Evolutionary conservation across 1,140 invertebrate genomes (phyloP), one percentile per base, ranked within the genome.

Genomic region (Callitettix versicolor): DNA sequence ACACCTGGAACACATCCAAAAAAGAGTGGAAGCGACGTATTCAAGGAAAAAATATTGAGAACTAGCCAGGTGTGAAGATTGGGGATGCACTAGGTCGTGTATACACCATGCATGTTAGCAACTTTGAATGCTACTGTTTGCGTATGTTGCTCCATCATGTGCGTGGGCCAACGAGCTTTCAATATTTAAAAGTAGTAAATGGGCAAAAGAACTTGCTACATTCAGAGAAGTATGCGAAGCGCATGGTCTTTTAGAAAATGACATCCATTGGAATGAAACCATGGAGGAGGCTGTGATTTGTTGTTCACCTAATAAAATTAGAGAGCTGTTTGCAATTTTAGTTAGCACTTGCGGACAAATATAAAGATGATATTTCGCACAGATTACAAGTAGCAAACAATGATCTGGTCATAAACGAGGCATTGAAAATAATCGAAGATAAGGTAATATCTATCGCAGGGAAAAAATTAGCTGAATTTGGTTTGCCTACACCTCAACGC

Each of bases 191-290:
- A 40, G 14, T 14, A n/a, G 38, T 40, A 3, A 14, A 46, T 46
- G 22, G 14, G 5, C 43, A 46, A n/a, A 50, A 21, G 43, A 46
- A 6, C 20, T 3, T 3, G 14, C 12, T 3, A 40, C 38, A 4
- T 40, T n/a, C 38, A 40, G 14, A 3, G 14, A 40, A 40, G 38
- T 12, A 40, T 40, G 38, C 17, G 38, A 40, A 14, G 38, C 38
- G 4, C 38, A 12, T n/a, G 3, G 17, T 5, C 38, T 40, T 3
- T n/a, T 40, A 40, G 38, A 40, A 17, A 14, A 40, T 14, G 38
- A 40, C 17, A 40, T 5, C 17, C 59, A 68, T 26, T 68, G 67
- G 67, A 52, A 58, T 30, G 14, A n/a, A 3, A 59, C 57, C 38
- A 40, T 40, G 38, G 38, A 40, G 14, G 38, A 40, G 14, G 14